Evolutionary conservation across 2,113 vertebrate species (phyloP).

Genomic region (Zosterops lateralis): DNA sequence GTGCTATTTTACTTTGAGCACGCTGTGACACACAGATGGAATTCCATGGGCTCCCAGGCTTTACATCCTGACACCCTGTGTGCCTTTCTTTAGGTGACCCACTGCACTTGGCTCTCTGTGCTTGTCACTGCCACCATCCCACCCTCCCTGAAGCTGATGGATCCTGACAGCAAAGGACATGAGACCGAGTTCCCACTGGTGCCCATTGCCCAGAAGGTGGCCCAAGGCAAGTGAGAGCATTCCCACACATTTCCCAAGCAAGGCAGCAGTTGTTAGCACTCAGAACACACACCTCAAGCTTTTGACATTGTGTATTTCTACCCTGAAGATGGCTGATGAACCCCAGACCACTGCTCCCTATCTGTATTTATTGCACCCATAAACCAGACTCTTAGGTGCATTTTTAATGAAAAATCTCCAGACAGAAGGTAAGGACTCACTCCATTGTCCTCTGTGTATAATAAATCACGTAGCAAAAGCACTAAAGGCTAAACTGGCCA

Average conservation of each 20-base stretch:
- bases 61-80: neutral
- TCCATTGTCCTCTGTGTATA: neutral
- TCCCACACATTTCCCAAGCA: neutral
- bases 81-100: neutral
- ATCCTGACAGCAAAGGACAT: neutral
- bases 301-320: neutral
- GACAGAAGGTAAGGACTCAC: neutral
- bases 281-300: neutral
- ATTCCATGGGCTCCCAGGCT: neutral
- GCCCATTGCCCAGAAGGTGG: neutral
- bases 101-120: neutral
- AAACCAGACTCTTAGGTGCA: neutral
- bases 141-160: neutral
- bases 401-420: neutral
- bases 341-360: neutral
- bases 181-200: neutral
- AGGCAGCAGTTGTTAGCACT: neutral
- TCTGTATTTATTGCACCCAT: neutral
- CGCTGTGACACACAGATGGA: fast-evolving
- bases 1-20: neutral
- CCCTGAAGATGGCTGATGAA: neutral
- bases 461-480: neutral
- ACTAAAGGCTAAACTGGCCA: neutral
- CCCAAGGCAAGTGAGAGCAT: neutral
- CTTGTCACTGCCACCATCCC: neutral